Conservation (phyloP, 2,888 invertebrate genomes). For the Agrilus cyanescens region DNA sequence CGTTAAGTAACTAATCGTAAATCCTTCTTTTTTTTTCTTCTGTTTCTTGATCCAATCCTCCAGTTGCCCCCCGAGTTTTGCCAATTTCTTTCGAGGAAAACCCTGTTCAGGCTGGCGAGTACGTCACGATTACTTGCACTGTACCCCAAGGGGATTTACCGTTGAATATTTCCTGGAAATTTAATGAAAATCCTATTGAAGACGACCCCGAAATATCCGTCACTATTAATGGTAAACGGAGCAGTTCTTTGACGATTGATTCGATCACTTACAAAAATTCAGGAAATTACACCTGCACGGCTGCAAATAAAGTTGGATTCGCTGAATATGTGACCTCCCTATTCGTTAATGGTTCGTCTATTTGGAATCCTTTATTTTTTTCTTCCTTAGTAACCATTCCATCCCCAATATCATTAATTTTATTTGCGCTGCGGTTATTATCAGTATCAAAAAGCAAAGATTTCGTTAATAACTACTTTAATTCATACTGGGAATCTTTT, state of each 20-base stretch:
- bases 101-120: conserved; percentile 66
- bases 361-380: conserved; percentile 14
- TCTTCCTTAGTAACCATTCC: conserved; percentile 4
- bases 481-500: conserved; percentile 9
- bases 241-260: conserved; percentile 35
- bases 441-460: too few species aligned
- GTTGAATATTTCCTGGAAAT: conserved; percentile 43
- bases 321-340: conserved; percentile 29
- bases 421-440: too few species aligned
- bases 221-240: conserved; percentile 36
- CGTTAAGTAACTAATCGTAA: conserved; percentile 18
- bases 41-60: conserved; percentile 32
- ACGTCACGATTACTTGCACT: conserved; percentile 62
- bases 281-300: conserved; percentile 36
- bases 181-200: conserved; percentile 36
- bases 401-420: too few species aligned
- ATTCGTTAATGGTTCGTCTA: conserved; percentile 31
- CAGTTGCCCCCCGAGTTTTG: conserved; percentile 71
- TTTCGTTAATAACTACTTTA: too few species aligned
- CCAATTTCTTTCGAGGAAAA: conserved; percentile 69
- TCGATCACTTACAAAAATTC: conserved; percentile 29
- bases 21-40: conserved; percentile 2
- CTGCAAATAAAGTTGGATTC: conserved; percentile 32
- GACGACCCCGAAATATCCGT: conserved; percentile 26
- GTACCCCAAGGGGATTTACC: conserved; percentile 48